Evolutionary conservation across 2,888 invertebrate genomes (phyloP).

Genomic region (Timema cristinae): DNA sequence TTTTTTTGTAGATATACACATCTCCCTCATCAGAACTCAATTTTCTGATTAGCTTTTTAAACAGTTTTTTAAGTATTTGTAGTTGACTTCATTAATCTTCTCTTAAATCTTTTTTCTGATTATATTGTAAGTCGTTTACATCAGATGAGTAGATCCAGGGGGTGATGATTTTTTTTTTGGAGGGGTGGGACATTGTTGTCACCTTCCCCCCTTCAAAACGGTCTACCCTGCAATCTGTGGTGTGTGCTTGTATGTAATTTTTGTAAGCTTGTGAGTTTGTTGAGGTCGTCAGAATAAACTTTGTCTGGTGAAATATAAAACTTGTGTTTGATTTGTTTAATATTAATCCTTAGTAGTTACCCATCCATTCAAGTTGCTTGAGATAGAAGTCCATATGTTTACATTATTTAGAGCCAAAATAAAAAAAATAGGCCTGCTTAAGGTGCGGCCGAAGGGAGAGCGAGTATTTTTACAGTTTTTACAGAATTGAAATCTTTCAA

Average conservation of each 20-base stretch:
- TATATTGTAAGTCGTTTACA: constrained; percentile 25
- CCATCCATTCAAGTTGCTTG: too few relatives aligned
- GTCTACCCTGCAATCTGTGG: constrained; percentile 24
- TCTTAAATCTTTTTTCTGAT: constrained; percentile 29
- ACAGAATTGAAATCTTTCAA: too few relatives aligned
- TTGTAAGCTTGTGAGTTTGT: constrained; percentile 68
- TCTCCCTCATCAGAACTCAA: too few relatives aligned
- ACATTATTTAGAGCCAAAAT: too few relatives aligned
- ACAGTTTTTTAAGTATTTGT: too few relatives aligned
- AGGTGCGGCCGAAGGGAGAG: too few relatives aligned
- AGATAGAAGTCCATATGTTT: too few relatives aligned
- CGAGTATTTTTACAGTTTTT: too few relatives aligned
- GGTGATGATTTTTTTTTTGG: constrained; percentile 8
- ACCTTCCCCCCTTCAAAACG: constrained; percentile 13
- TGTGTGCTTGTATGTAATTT: constrained; percentile 50
- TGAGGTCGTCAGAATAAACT: constrained; percentile 72
- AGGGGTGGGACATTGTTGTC: constrained; percentile 4
- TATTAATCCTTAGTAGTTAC: neutral
- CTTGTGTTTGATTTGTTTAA: constrained; percentile 23
- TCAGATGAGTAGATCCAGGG: constrained; percentile 20
- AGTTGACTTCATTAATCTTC: constrained; percentile 14
- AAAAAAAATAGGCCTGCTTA: too few relatives aligned
- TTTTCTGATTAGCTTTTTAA: too few relatives aligned
- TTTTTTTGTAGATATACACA: too few relatives aligned
- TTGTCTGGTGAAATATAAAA: constrained; percentile 51